A percentile compares a stretch with the other conserved stretches of the same genome.
Conservation (phyloP, 2,797 vertebrate genomes). For the Urophycis tenuis region DNA sequence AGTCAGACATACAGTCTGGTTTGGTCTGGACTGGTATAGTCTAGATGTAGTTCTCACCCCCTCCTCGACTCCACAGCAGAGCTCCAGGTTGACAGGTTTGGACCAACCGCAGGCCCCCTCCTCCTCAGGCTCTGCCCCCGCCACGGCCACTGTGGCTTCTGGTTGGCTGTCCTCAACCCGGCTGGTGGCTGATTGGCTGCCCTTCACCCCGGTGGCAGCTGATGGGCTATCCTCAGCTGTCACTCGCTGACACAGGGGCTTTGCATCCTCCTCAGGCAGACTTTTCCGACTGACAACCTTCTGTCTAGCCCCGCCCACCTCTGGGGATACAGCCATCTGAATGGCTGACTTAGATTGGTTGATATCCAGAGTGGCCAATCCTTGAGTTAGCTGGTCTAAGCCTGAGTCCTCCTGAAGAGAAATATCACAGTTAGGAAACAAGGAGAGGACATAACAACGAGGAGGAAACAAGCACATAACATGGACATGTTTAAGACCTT, state of each 20-base stretch:
- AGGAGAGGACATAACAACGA: constrained; percentile 2
- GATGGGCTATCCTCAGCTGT: constrained; percentile 37
- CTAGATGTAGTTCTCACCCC: constrained; percentile 38
- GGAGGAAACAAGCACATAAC: neutral
- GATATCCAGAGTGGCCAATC: constrained; percentile 63
- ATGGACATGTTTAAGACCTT: constrained; percentile 12
- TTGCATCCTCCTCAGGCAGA: constrained; percentile 9
- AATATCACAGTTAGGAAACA: constrained; percentile 3
- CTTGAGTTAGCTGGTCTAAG: constrained; percentile 59
- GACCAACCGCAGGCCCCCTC: constrained; percentile 65
- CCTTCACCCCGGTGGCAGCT: constrained; percentile 26
- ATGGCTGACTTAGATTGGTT: constrained; percentile 34
- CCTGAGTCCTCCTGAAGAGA: constrained; percentile 13
- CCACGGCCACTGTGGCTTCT: neutral
- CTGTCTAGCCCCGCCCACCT: constrained; percentile 57
- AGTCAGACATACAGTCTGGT: neutral
- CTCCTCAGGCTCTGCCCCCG: constrained; percentile 18
- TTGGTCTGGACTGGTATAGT: neutral
- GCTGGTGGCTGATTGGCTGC: constrained; percentile 34
- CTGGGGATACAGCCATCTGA: constrained; percentile 33
- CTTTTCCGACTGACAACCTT: constrained; percentile 47
- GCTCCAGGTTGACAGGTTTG: constrained; percentile 48
- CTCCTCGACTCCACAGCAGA: constrained; percentile 45
- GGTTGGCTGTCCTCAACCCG: neutral
- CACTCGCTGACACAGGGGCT: constrained; percentile 18